Evolutionary conservation across 2,888 invertebrate species (phyloP).

Genomic region (Drosophila nigricruria): DNA sequence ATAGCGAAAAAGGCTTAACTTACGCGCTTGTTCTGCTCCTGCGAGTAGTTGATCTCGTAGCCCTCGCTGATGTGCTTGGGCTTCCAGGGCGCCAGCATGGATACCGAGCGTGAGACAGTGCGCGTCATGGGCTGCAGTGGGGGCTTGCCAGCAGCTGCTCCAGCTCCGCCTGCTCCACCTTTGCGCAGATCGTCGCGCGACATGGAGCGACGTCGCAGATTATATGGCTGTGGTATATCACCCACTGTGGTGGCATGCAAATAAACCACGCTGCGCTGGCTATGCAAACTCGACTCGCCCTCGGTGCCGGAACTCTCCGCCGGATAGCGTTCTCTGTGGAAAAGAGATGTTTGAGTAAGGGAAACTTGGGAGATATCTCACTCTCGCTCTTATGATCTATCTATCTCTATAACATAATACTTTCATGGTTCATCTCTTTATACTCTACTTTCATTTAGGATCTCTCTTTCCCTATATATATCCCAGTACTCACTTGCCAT

Average conservation of each 20-base stretch:
- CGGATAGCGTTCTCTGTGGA: constrained; percentile 83
- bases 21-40: constrained; percentile 85
- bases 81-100: constrained; percentile 94
- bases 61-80: constrained; percentile 91
- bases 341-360: neutral
- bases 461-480: too few relatives aligned
- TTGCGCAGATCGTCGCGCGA: constrained; percentile 92
- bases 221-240: constrained; percentile 92
- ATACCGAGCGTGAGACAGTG: constrained; percentile 92
- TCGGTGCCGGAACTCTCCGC: constrained; percentile 88
- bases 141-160: constrained; percentile 49
- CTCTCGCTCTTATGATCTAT: too few relatives aligned
- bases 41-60: constrained; percentile 92
- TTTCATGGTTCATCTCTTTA: too few relatives aligned
- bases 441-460: too few relatives aligned
- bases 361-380: too few relatives aligned
- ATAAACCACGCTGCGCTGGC: constrained; percentile 93
- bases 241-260: constrained; percentile 95
- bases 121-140: constrained; percentile 87
- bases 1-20: constrained; percentile 3
- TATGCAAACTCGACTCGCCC: constrained; percentile 92
- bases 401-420: too few relatives aligned
- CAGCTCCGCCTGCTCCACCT: constrained; percentile 23
- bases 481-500: too few relatives aligned
- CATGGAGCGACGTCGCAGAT: constrained; percentile 88